Evolutionary conservation across 2,797 vertebrate species (phyloP).

Genomic region (Glossophaga mutica): DNA sequence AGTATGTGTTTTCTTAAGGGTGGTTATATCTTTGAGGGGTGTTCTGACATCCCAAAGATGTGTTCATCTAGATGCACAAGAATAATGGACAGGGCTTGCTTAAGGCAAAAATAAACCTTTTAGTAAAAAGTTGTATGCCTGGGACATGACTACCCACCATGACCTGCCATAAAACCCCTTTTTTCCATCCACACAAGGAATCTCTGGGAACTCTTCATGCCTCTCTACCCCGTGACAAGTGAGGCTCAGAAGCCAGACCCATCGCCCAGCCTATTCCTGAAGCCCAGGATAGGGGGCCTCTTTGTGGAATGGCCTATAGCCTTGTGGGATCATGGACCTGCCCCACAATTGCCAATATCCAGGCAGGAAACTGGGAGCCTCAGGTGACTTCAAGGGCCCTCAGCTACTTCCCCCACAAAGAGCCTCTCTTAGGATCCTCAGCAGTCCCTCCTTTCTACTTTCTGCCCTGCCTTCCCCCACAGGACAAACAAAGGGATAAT

Average conservation of each 20-base stretch:
- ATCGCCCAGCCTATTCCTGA: neutral
- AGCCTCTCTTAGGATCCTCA: slow-evolving; percentile 45
- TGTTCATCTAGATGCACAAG: neutral
- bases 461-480: neutral
- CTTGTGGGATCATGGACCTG: neutral
- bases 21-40: neutral
- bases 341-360: neutral
- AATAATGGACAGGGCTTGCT: neutral
- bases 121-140: neutral
- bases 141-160: neutral
- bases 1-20: neutral
- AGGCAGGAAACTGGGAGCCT: slow-evolving; percentile 21
- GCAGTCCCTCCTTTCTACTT: slow-evolving; percentile 6
- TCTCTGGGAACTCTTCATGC: neutral
- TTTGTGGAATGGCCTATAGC: neutral
- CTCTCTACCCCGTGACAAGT: neutral
- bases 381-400: slow-evolving; percentile 55
- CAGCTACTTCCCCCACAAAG: slow-evolving; percentile 25
- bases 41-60: neutral
- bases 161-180: neutral
- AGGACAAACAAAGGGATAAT: neutral
- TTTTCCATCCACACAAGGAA: neutral
- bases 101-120: neutral
- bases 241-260: neutral
- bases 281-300: neutral